Base-by-base conservation (phyloP, 2,797 vertebrate genomes). In the Gymnocypris eckloni region DNA sequence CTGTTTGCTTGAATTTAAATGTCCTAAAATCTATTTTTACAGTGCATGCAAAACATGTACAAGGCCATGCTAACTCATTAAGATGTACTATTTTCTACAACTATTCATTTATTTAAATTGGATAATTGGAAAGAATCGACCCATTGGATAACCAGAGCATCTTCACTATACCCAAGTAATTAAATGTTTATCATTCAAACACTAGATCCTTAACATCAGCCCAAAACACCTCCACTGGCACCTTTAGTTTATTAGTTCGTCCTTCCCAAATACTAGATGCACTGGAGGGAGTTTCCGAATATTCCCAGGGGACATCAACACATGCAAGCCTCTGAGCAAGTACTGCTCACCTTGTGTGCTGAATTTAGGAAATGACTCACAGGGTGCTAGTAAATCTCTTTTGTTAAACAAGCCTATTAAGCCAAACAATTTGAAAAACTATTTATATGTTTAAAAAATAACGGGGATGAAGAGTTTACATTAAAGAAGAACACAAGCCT, bases 1-100 rank as follows among this genome's bases (percentile, higher is more conserved):
- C 28, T 20, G 54, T 86, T 61, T 64, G 13, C 84, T 85, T 73
- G 69, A 10, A 85, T 85, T 80, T 41, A 73, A 86, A 81, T 86
- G 70, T 41, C 67, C 22, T 73, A 6, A 71, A 48, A 72, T 72
- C 54, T 70, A 72, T 61, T 22, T 59, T 52, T 3, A 52, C 59
- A 41, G 22, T 54, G 61, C 39, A 66, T 28, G 25, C 39, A 82
- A 33, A 71, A 33, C 66, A 67, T 52, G 9, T 41, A 75, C 15
- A 64, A 66, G 15, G 18, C 54, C 25, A 50, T 37, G 41, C 71
- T n/a, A n/a, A 22, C 71, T 67, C 20, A 84, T 76, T 39, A 66
- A 76, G 45, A 33, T 61, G 54, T 43, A 43, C 37, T 39, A 52
- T 64, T 77, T 77, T 33, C 22, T 67, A 41, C 4, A 77, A 54